Evolutionary conservation across 2,888 invertebrate species (phyloP), one percentile per base, ranked within the genome.

Genomic region (Leptinotarsa haldemani): DNA sequence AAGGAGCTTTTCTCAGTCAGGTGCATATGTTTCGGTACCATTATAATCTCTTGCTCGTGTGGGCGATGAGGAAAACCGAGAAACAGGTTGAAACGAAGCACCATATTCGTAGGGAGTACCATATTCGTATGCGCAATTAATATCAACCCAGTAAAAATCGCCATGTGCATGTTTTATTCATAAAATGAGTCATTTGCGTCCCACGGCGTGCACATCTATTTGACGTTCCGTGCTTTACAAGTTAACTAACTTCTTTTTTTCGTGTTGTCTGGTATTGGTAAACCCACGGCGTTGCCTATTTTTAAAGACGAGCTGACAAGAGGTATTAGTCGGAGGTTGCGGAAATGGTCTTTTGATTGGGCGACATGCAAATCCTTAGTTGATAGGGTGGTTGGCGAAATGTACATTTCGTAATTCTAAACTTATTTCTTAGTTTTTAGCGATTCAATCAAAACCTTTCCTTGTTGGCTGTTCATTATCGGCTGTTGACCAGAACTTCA

Each of bases 161-260:
- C 58, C 25, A 22, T 70, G 73, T 66, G 71, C 72, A 77, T 77
- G 70, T 77, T 77, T 77, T 77, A 77, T 77, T 77, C 77, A 77
- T 74, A 71, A 77, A 74, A 77, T 77, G 77, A 77, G 69, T 77
- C 77, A 77, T 74, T 75, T 75, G 58, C 68, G 53, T 15, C 68
- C 68, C 56, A 68, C 68, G 58, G 56, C 68, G 53, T 52, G 40
- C 67, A 46, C 68, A 68, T 68, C 68, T 68, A 68, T 68, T 68
- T 56, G 68, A 68, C 68, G 68, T 66, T 66, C 66, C 48, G 66
- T 68, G 68, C 68, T 56, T 65, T 65, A 65, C 64, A 65, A 65
- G 56, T 65, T 65, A 70, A 70, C 56, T 65, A 70, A 65, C 53
- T 70, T 40, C 61, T 65, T 70, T 70, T 22, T 48, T 50, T 53